Evolutionary conservation across 2,888 invertebrate species (phyloP).

Genomic region (Meiosimyza platycephala): DNA sequence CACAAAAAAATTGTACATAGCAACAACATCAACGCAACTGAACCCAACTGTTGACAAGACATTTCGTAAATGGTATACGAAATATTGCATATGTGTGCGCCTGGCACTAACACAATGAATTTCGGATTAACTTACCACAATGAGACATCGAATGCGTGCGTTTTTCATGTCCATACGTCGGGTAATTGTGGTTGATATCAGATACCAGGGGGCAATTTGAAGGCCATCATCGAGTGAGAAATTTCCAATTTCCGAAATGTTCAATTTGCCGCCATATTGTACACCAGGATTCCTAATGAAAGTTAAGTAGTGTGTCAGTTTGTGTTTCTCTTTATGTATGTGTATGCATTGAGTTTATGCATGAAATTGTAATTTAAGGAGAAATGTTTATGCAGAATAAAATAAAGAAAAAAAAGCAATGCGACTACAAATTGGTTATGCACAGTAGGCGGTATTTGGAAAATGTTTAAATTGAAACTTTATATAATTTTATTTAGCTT

Average conservation of each 20-base stretch:
- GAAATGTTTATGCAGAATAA: neutral
- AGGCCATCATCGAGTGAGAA: conserved; percentile 65
- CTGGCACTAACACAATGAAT: conserved; percentile 3
- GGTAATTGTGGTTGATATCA: conserved; percentile 56
- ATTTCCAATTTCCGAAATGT: conserved; percentile 68
- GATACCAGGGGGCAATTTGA: conserved; percentile 57
- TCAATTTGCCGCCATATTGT: conserved; percentile 69
- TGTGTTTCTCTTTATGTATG: neutral
- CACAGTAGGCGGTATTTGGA: neutral
- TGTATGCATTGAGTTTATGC: neutral
- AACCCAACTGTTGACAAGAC: conserved; percentile 27
- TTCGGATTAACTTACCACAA: conserved; percentile 67
- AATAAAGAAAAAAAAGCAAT: neutral
- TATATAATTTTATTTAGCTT: too few species aligned
- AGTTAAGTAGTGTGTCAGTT: neutral
- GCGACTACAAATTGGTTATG: neutral
- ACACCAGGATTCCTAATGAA: conserved; percentile 70
- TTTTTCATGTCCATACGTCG: conserved; percentile 70
- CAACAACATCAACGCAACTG: neutral
- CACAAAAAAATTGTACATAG: neutral
- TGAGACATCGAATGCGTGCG: conserved; percentile 70
- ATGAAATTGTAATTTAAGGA: neutral
- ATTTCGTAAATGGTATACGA: conserved; percentile 10
- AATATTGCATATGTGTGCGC: neutral
- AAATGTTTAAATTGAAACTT: neutral